Conservation (phyloP, 2,888 invertebrate genomes). For the Omphaloscelis lunosa region DNA sequence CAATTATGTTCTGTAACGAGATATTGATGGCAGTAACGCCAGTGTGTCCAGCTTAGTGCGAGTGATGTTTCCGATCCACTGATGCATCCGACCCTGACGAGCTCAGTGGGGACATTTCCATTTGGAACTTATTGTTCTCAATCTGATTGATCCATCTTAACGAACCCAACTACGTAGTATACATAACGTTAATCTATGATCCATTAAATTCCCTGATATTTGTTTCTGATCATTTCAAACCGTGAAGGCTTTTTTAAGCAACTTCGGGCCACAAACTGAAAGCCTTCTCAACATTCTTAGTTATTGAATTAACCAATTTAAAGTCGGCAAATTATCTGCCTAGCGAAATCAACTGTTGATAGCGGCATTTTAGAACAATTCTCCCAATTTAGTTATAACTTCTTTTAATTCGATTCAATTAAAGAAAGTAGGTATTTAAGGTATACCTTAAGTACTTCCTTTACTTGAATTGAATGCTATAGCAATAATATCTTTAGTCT, state of each 20-base stretch:
- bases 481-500: not conserved
- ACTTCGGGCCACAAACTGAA: conserved; percentile 11
- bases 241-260: not conserved
- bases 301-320: conserved; percentile 47
- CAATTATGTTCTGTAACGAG: conserved; percentile 53
- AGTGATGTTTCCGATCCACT: conserved; percentile 22
- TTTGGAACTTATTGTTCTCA: conserved; percentile 8
- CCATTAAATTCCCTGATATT: not conserved
- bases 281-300: conserved; percentile 11
- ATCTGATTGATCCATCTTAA: not conserved
- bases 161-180: not conserved
- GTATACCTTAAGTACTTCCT: too few species aligned
- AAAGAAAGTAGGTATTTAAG: not conserved
- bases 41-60: conserved; percentile 11
- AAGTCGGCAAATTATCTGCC: conserved; percentile 22
- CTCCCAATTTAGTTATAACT: not conserved
- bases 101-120: conserved; percentile 16
- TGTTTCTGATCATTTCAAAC: not conserved
- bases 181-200: not conserved
- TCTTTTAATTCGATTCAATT: conserved; percentile 13
- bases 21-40: conserved; percentile 37
- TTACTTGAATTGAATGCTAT: too few species aligned
- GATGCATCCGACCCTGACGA: conserved; percentile 13
- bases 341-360: conserved; percentile 31
- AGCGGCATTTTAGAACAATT: conserved; percentile 38